Evolutionary conservation across 2,113 vertebrate genomes (phyloP), one percentile per base, ranked within the genome.

Genomic region (Blennius ocellaris): DNA sequence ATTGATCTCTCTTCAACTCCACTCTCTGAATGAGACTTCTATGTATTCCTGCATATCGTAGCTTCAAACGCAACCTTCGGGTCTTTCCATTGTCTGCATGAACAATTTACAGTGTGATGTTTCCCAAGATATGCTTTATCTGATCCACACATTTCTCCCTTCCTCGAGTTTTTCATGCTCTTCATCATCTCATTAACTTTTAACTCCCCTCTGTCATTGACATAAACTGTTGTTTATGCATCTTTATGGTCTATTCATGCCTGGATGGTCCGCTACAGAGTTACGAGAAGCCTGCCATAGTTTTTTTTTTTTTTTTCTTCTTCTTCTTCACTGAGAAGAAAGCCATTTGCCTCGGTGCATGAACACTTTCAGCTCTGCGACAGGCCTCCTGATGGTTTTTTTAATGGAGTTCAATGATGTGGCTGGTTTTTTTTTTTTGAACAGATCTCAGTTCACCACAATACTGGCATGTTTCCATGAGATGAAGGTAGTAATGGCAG

Each of bases 401-500:
- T 66, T 75, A 78, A 83, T 83, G 38, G 2, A 48, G n/a, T 56
- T 66, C 38, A 57, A 38, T 30, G 9, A 69, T 77, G 12, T 78
- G 47, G 62, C 21, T 44, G n/a, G 47, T 36, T 48, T 39, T 65
- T 48, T 39, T 61, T 36, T 16, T 54, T 17, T n/a, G n/a, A 12
- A n/a, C 53, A 1, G 2, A 17, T 48, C 45, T 11, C 2, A 64
- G 52, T 67, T 67, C 11, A 56, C 37, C 10, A 5, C 9, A 11
- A 30, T 39, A 43, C 8, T 45, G 36, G 38, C 15, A 5, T 15
- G n/a, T 58, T 73, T 61, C 41, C 58, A 52, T 40, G 21, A 59
- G 21, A 40, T 75, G 45, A 54, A 50, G 39, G 44, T 17, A 11
- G 47, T 5, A 78, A 41, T 73, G 15, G 64, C 56, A 37, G 16